Conservation (phyloP, 2,113 vertebrate species). For the Ovibos moschatus region DNA sequence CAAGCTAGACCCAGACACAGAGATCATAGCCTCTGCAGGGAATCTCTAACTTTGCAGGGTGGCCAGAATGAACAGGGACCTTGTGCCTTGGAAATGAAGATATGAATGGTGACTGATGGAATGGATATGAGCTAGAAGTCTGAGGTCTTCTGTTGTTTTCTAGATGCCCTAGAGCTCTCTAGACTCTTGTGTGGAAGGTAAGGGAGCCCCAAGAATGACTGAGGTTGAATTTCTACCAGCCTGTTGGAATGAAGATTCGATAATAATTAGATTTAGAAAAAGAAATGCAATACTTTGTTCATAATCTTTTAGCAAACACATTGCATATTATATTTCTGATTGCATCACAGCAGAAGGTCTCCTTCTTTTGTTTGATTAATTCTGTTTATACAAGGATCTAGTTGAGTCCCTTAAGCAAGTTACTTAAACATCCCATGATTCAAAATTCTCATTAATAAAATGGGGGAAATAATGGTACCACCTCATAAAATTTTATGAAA, state of each 20-base stretch:
- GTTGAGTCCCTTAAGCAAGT: not conserved
- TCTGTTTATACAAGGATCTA: not conserved
- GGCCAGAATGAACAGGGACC: not conserved
- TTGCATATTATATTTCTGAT: not conserved
- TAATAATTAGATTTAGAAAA: not conserved
- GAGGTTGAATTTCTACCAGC: not conserved
- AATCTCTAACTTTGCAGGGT: not conserved
- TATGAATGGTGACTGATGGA: not conserved
- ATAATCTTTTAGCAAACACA: not conserved
- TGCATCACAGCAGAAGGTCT: not conserved
- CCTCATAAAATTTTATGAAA: not conserved
- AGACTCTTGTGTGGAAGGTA: not conserved
- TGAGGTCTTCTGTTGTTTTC: not conserved
- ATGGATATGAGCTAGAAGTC: not conserved
- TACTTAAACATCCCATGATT: not conserved
- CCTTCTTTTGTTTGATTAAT: not conserved
- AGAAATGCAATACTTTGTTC: not conserved
- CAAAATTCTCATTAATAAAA: not conserved
- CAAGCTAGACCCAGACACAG: not conserved
- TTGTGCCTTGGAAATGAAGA: not conserved
- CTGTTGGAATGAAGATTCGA: not conserved
- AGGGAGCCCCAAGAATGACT: not conserved
- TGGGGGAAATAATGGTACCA: not conserved
- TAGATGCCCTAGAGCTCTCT: not conserved
- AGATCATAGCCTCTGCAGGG: not conserved